Base-by-base conservation (phyloP, 2,888 invertebrate genomes). In the Lochmaea crataegi region DNA sequence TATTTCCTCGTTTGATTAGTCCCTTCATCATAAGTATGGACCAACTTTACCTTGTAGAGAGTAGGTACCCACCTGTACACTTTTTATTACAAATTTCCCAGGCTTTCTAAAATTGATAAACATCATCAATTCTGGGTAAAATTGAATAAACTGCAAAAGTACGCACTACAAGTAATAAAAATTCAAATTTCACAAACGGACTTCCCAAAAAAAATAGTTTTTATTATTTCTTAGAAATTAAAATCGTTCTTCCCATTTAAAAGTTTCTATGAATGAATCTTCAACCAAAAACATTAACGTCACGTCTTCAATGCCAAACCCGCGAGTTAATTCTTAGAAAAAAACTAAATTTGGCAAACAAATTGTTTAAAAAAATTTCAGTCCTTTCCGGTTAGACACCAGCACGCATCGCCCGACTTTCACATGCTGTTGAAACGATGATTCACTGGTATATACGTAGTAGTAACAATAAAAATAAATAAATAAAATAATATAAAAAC, bases 381-480 rank as follows among this genome's bases (percentile, higher is more conserved):
- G 74, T 74, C 77, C 77, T 77, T 77, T 77, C 77, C 77, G 77
- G 76, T 74, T 68, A 65, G 48, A 61, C 58, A 45, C 72, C 58
- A 72, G 69, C 72, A 70, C 75, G 73, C 76, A 77, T 73, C 68
- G 72, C 66, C 68, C 65, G 76, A 81, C 81, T 81, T 80, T 82
- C 82, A 80, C 81, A 80, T 79, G 79, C 41, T 10, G 32, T 26
- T 60, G 10, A 77, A 78, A 74, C 77, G 82, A 82, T 82, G 82
- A 81, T 79, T 82, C 82, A 82, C 78, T 74, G 77, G 79, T 76
- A 79, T 76, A 74, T 75, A 75, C 75, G 72, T 70, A 65, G 72
- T 70, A 65, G 67, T 63, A 64, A 72, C 65, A 16, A 51, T 32
- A 68, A 71, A 68, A 38, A 26, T 26, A 12, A 53, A 58, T n/a